Conservation (phyloP, 92 coral and sea anemone species). For the Porites evermanni region DNA sequence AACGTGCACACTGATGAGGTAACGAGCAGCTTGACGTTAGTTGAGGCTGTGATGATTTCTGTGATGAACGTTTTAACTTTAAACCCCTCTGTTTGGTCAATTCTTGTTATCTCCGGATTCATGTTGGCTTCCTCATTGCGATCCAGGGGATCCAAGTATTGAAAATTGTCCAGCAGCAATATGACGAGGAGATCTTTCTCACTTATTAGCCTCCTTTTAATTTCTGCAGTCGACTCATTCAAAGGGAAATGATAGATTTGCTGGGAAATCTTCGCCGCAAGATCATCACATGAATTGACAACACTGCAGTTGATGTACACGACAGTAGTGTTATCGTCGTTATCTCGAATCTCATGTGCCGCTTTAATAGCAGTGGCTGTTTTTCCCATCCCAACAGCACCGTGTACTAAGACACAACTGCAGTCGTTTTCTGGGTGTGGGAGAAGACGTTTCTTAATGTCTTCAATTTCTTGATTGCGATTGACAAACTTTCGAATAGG, state of each 20-base stretch:
- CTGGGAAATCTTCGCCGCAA: slow-evolving; percentile 17
- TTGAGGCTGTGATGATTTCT: slow-evolving; percentile 17
- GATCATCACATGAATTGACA: slow-evolving; percentile 31
- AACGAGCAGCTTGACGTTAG: slow-evolving; percentile 43
- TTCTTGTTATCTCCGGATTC: background rate
- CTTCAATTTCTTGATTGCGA: background rate
- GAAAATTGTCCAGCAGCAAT: slow-evolving; percentile 19
- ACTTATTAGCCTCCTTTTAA: background rate
- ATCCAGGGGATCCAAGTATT: background rate
- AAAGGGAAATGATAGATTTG: slow-evolving; percentile 4
- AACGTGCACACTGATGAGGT: slow-evolving; percentile 45
- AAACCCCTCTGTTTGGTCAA: background rate
- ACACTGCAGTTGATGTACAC: slow-evolving; percentile 52
- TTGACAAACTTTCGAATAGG: slow-evolving; percentile 1
- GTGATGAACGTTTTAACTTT: slow-evolving; percentile 20
- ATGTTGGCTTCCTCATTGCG: background rate
- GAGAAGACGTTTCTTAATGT: background rate
- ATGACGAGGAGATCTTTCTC: background rate
- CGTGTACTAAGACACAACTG: background rate
- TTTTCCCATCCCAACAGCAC: slow-evolving; percentile 64
- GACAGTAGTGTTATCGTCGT: slow-evolving; percentile 12
- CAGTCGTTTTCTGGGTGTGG: background rate
- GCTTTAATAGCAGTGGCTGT: slow-evolving; percentile 51
- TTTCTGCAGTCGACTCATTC: background rate
- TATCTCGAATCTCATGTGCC: slow-evolving; percentile 23